phyloP scores from a whole-genome alignment of 2,113 vertebrate species.

The Silurus asotus region DNA sequence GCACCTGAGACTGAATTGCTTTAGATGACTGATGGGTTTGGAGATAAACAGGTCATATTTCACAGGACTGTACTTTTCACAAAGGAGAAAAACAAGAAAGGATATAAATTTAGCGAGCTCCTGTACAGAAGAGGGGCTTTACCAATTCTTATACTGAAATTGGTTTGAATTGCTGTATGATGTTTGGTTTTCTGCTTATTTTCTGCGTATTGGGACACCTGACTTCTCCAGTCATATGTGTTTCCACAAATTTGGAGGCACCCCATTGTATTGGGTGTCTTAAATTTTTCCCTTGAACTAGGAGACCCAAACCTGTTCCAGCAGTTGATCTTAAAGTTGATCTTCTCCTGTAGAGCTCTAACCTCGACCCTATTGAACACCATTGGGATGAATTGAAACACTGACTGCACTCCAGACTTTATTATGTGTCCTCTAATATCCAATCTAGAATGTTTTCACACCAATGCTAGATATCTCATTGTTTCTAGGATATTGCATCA shows the following conservation, averaged over 20 bases:
- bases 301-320: too few species aligned
- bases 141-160: not conserved
- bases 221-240: too few species aligned
- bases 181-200: not conserved
- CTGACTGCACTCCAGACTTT: too few species aligned
- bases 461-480: not conserved
- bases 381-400: too few species aligned
- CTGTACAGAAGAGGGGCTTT: not conserved
- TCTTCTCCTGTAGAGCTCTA: too few species aligned
- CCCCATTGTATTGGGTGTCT: too few species aligned
- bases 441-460: not conserved
- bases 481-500: not conserved
- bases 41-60: not conserved
- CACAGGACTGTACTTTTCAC: not conserved
- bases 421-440: too few species aligned
- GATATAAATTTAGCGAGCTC: not conserved
- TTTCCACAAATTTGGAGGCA: too few species aligned
- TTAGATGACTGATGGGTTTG: not conserved
- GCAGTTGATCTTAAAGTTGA: too few species aligned
- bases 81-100: not conserved
- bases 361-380: too few species aligned
- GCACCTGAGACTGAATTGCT: not conserved
- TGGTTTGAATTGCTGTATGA: not conserved
- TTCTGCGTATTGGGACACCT: not conserved
- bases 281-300: too few species aligned